Evolutionary conservation across 1,140 invertebrate species (phyloP).

Genomic region (Aphelenchoides besseyi): DNA sequence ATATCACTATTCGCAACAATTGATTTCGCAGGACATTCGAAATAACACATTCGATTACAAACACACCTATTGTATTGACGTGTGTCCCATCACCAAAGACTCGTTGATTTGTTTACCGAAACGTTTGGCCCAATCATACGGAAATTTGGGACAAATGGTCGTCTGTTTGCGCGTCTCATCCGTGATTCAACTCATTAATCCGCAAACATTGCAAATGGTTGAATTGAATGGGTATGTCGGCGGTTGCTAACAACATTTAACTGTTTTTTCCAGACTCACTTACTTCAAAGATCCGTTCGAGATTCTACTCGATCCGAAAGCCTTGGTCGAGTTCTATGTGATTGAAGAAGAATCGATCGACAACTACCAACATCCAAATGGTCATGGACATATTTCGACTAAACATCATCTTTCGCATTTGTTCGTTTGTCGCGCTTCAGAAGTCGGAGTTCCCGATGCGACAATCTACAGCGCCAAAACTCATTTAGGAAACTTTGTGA

Average conservation of each 20-base stretch:
- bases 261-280: slow-evolving; percentile 75
- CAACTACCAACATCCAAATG: slow-evolving; percentile 67
- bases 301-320: slow-evolving; percentile 81
- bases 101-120: slow-evolving; percentile 87
- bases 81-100: slow-evolving; percentile 91
- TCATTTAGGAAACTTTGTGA: slow-evolving; percentile 88
- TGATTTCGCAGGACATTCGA: slow-evolving; percentile 94
- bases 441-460: slow-evolving; percentile 79
- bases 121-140: slow-evolving; percentile 80
- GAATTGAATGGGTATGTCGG: slow-evolving; percentile 51
- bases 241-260: slow-evolving; percentile 68
- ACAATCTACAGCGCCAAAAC: slow-evolving; percentile 77
- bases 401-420: slow-evolving; percentile 87
- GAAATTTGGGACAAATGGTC: slow-evolving; percentile 86
- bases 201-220: slow-evolving; percentile 79
- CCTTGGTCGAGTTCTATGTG: slow-evolving; percentile 85
- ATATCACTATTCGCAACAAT: slow-evolving; percentile 68
- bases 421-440: slow-evolving; percentile 84
- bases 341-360: slow-evolving; percentile 81
- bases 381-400: slow-evolving; percentile 78
- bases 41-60: slow-evolving; percentile 97
- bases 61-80: slow-evolving; percentile 78
- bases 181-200: slow-evolving; percentile 87
- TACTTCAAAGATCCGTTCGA: slow-evolving; percentile 85
- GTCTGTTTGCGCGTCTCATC: slow-evolving; percentile 83